Evolutionary conservation across 2,797 vertebrate species (phyloP).

Genomic region (Malacoctenus gilli): DNA sequence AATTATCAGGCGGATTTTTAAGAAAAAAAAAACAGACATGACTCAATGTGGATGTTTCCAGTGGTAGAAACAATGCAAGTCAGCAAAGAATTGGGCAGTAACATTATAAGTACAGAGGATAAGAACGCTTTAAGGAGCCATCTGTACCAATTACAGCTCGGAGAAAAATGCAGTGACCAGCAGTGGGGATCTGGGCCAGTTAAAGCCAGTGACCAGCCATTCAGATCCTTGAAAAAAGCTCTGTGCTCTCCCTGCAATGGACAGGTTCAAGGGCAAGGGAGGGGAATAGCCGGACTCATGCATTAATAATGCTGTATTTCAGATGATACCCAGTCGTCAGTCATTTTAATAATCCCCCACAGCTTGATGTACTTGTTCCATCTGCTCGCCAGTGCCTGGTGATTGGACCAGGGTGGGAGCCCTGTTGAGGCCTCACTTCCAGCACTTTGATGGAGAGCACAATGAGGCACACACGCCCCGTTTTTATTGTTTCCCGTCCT

Average conservation of each 20-base stretch:
- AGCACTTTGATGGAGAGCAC: slow-evolving; percentile 84
- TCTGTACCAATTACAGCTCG: slow-evolving; percentile 85
- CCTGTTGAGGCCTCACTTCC: slow-evolving; percentile 75
- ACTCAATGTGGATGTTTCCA: slow-evolving; percentile 84
- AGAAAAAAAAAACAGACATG: slow-evolving; percentile 72
- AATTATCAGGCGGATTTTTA: slow-evolving; percentile 62
- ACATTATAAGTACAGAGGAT: slow-evolving; percentile 46
- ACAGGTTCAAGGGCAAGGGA: slow-evolving; percentile 84
- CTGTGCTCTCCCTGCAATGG: slow-evolving; percentile 68
- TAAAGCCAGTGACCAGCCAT: slow-evolving; percentile 59
- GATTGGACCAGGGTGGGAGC: slow-evolving; percentile 73
- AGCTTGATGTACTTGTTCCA: slow-evolving; percentile 89
- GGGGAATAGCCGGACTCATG: slow-evolving; percentile 83
- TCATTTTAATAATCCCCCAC: slow-evolving; percentile 90
- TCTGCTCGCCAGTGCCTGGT: slow-evolving; percentile 83
- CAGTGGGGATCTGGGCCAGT: slow-evolving; percentile 72
- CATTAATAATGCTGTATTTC: slow-evolving; percentile 87
- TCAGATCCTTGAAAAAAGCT: slow-evolving; percentile 67
- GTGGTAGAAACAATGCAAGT: slow-evolving; percentile 78
- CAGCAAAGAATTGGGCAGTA: slow-evolving; percentile 77
- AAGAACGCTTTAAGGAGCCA: slow-evolving; percentile 72
- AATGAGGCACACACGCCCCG: slow-evolving; percentile 74
- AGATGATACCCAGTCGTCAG: slow-evolving; percentile 86
- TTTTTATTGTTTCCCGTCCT: slow-evolving; percentile 74
- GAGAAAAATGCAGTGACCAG: slow-evolving; percentile 89